Evolutionary conservation across 2,797 vertebrate species (phyloP), one percentile per base, ranked within the genome.

Genomic region (Caiman crocodilus): DNA sequence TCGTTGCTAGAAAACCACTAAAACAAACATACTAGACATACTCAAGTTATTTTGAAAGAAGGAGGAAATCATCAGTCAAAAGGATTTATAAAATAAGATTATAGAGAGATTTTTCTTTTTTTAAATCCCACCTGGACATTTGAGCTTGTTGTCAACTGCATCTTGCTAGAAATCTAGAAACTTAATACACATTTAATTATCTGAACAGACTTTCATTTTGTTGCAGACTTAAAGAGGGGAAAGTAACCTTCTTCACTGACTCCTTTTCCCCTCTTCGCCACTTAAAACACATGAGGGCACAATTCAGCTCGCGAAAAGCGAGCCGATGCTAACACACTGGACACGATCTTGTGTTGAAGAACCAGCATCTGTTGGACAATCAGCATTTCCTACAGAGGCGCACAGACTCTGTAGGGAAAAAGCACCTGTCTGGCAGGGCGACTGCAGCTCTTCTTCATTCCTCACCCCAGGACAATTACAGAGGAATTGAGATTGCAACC

Each of bases 401-500:
- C 14, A 14, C 21, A 15, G 13, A 14, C 42, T 7, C 15, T 42
- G 21, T 42, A 13, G 67, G 21, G 42, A 50, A 50, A 71, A 71
- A 23, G 14, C 6, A 4, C 32, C 25, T 42, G 21, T 23, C 21
- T 14, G 32, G 7, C 67, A 35, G 6, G 12, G 20, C 67, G 14
- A 42, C 12, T 42, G 20, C 8, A 20, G 1, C 30, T 28, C 17
- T 1, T 0, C 6, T 50, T 21, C 26, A 9, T 14, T 1, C 1
- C n/a, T 32, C 5, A 0, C 1, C 17, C 5, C 28, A n/a, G 16
- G 18, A 35, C 13, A 87, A 21, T 30, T 0, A 6, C 25, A 1
- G 2, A 2, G 21, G 5, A 59, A n/a, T 2, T 1, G 0, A 2
- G 1, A 32, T 42, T 3, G 58, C 28, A 28, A 2, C 0, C 14